Conservation (phyloP, 2,113 vertebrate genomes). For the Halichoerus grypus region DNA sequence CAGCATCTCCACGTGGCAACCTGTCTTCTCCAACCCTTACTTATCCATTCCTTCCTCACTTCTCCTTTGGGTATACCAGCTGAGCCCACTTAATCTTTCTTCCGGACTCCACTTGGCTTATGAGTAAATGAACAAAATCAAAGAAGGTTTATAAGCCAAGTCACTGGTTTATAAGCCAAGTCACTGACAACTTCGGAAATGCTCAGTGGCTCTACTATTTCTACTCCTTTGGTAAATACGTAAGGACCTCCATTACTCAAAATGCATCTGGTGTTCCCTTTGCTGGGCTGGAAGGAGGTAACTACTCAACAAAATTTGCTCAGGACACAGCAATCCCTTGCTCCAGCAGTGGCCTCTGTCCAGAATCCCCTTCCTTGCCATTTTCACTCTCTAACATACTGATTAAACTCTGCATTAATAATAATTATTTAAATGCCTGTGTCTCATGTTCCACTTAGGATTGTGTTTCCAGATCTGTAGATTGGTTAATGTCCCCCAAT, state of each 20-base stretch:
- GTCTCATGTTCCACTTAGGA: background rate
- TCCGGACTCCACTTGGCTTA: background rate
- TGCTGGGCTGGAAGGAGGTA: background rate
- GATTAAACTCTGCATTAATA: background rate
- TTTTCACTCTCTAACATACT: background rate
- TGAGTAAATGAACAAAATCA: constrained; percentile 3
- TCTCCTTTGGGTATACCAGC: background rate
- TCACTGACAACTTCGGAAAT: background rate
- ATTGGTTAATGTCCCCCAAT: background rate
- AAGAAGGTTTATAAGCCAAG: background rate
- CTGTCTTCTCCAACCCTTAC: background rate
- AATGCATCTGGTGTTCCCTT: background rate
- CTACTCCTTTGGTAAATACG: background rate
- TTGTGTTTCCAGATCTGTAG: background rate
- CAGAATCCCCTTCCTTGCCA: background rate
- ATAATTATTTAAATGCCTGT: background rate
- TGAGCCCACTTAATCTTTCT: background rate
- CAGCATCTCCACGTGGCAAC: background rate
- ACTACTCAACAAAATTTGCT: background rate
- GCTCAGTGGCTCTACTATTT: background rate
- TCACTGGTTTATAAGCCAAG: background rate
- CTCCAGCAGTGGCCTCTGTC: background rate
- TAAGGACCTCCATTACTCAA: background rate
- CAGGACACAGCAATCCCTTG: background rate
- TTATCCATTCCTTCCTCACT: background rate